Evolutionary conservation across 2,113 vertebrate species (phyloP).

Genomic region (Phocoena sinus): DNA sequence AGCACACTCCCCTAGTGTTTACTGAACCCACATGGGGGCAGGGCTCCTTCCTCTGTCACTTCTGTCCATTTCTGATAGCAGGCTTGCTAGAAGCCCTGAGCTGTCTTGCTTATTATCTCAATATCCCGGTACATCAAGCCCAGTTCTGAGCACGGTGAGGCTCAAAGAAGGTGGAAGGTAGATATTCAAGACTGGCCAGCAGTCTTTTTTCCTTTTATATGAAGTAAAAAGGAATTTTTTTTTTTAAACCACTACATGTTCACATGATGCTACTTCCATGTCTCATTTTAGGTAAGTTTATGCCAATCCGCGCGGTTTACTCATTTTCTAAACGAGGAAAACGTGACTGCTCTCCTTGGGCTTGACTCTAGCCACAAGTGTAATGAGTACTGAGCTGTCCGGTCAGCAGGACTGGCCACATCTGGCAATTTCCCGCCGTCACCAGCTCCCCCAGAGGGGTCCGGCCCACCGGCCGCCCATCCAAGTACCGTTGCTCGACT

Average conservation of each 20-base stretch:
- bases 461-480: not conserved
- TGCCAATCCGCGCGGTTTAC: not conserved
- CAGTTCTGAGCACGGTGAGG: not conserved
- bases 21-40: accelerated
- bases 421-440: not conserved
- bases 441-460: not conserved
- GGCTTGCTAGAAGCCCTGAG: not conserved
- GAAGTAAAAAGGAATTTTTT: not conserved
- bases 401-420: not conserved
- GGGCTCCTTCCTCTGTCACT: not conserved
- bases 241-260: not conserved
- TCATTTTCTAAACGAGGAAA: not conserved
- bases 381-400: not conserved
- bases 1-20: not conserved
- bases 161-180: not conserved
- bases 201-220: not conserved
- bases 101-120: not conserved
- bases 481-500: no score
- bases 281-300: not conserved
- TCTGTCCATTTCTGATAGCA: not conserved
- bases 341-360: not conserved
- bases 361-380: not conserved
- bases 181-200: not conserved
- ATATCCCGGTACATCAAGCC: not conserved
- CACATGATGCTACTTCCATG: not conserved